Percentiles rank a stretch among this genome's conserved stretches.
Conservation (phyloP, 2,888 invertebrate species). For the Bruchidius siliquastri region DNA sequence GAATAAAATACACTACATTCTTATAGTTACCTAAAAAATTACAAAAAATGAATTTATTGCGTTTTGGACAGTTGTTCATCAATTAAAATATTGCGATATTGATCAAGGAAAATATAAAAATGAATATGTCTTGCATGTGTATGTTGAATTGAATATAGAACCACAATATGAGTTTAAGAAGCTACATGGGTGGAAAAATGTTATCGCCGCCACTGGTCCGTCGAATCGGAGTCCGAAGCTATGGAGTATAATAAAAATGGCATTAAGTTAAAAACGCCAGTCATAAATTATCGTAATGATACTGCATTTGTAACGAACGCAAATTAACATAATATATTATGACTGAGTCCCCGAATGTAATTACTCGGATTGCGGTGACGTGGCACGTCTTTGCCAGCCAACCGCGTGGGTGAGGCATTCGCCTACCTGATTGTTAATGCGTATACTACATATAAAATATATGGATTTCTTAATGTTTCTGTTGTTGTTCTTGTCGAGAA, state of each 20-base stretch:
- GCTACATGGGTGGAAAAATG: no score
- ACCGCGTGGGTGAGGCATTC: not conserved
- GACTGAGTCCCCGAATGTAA: constrained; percentile 39
- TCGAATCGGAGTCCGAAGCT: not conserved
- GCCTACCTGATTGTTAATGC: not conserved
- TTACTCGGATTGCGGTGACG: constrained; percentile 24
- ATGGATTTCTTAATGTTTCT: not conserved
- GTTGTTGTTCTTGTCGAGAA: not conserved
- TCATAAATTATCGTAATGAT: constrained; percentile 42
- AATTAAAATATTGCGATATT: no score
- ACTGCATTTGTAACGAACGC: constrained; percentile 39
- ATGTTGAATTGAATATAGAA: no score
- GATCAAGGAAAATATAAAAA: no score
- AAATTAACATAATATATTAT: constrained; percentile 44
- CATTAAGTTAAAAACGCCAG: constrained; percentile 35
- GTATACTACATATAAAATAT: not conserved
- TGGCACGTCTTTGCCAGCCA: constrained; percentile 11
- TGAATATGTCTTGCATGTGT: no score
- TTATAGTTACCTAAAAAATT: no score
- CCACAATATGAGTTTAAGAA: no score
- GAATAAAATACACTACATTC: no score
- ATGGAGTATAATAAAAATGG: constrained; percentile 19
- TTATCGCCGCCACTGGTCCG: not conserved
- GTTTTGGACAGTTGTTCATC: no score
- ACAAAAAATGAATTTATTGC: no score